phyloP scores from a whole-genome alignment of 2,888 invertebrate species.

The Dinocampus coccinellae region DNA sequence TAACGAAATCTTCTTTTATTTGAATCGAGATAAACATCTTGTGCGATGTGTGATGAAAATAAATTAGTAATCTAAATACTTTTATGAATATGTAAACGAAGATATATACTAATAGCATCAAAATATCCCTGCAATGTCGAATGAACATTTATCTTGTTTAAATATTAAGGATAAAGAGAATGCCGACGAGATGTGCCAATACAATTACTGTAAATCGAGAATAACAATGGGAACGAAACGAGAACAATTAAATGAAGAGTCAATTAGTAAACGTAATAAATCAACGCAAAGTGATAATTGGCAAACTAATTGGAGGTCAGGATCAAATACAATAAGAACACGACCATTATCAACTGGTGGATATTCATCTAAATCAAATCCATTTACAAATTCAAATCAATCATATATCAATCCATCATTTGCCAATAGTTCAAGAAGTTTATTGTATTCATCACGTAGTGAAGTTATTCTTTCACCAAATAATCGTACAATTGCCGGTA shows the following conservation, averaged over 20 bases:
- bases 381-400: constrained; percentile 51
- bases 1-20: background rate
- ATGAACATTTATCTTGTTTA: constrained; percentile 37
- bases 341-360: constrained; percentile 59
- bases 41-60: background rate
- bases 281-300: constrained; percentile 61
- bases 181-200: constrained; percentile 9
- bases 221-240: constrained; percentile 37
- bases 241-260: constrained; percentile 29
- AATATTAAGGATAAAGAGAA: constrained; percentile 17
- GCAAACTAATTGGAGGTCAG: constrained; percentile 48
- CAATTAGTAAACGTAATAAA: constrained; percentile 50
- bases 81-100: background rate
- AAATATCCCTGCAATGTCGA: constrained; percentile 38
- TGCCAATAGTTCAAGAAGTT: constrained; percentile 46
- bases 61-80: background rate
- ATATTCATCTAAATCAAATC: constrained; percentile 53
- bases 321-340: constrained; percentile 40
- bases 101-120: background rate
- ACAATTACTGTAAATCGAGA: constrained; percentile 15
- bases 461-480: constrained; percentile 58
- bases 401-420: constrained; percentile 45
- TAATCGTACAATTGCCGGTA: constrained; percentile 44
- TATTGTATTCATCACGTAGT: constrained; percentile 55
- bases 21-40: background rate